These are phyloP conservation scores for Myoxocephalus aenaeus DNA, from an alignment of 2,797 vertebrate species.

Conservation along the genomic window DNA sequence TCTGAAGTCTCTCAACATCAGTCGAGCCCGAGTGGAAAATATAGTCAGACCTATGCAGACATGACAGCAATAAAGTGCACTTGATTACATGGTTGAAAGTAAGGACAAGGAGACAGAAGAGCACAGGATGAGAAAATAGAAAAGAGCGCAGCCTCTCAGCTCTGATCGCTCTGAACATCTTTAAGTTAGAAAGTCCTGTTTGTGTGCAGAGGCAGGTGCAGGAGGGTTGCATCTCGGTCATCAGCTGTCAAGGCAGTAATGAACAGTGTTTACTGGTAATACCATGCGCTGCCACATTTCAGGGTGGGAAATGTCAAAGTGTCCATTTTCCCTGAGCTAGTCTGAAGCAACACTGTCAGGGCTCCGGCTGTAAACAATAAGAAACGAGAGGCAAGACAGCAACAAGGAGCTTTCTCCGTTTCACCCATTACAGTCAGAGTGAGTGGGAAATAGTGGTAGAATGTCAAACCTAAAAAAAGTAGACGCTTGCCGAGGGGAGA, in stretches of 20 bases:
- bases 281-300: conserved; percentile 62
- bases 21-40: conserved; percentile 34
- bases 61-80: conserved; percentile 64
- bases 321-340: conserved; percentile 63
- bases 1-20: conserved; percentile 39
- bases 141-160: conserved; percentile 44
- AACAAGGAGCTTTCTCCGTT: conserved; percentile 62
- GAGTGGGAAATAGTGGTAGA: conserved; percentile 52
- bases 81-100: conserved; percentile 68
- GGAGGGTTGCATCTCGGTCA: conserved; percentile 59
- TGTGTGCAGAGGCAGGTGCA: conserved; percentile 52
- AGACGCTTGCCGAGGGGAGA: conserved; percentile 52
- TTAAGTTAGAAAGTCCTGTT: conserved; percentile 44
- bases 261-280: conserved; percentile 74
- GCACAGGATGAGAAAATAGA: conserved; percentile 22
- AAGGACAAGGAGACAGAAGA: conserved; percentile 50
- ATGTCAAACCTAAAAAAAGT: conserved; percentile 66
- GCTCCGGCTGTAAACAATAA: conserved; percentile 60
- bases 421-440: conserved; percentile 67
- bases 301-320: conserved; percentile 75
- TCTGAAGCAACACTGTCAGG: conserved; percentile 64
- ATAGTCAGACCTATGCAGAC: conserved; percentile 45
- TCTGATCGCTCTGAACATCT: conserved; percentile 41
- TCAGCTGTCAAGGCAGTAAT: conserved; percentile 72
- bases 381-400: conserved; percentile 57